Evolutionary conservation across 2,888 invertebrate genomes (phyloP).

Genomic region (Drosophila colorata): DNA sequence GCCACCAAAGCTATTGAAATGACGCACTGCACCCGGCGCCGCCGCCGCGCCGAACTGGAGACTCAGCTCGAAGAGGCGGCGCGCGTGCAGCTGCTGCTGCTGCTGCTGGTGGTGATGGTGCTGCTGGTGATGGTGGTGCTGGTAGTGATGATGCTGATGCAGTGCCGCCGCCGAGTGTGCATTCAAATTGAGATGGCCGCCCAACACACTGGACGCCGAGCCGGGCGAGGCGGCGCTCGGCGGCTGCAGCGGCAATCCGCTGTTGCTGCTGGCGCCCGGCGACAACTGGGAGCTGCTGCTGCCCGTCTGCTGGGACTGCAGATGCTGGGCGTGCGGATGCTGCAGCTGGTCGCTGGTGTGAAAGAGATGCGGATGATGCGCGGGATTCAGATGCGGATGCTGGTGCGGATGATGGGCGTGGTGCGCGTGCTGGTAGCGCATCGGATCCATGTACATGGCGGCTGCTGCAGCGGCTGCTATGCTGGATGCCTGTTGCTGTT

Average conservation of each 20-base stretch:
- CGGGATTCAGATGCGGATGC: slow-evolving; percentile 85
- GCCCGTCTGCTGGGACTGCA: slow-evolving; percentile 45
- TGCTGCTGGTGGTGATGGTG: slow-evolving; percentile 85
- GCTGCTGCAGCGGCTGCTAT: slow-evolving; percentile 85
- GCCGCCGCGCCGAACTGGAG: slow-evolving; percentile 85
- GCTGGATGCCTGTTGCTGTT: slow-evolving; percentile 83
- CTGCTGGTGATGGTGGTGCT: slow-evolving; percentile 84
- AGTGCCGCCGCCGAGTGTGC: slow-evolving; percentile 83
- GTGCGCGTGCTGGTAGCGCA: slow-evolving; percentile 85
- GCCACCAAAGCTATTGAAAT: slow-evolving; percentile 85
- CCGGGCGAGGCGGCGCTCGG: slow-evolving; percentile 81
- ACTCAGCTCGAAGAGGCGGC: slow-evolving; percentile 85
- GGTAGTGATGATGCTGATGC: slow-evolving; percentile 84
- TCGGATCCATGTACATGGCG: slow-evolving; percentile 85
- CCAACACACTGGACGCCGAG: slow-evolving; percentile 81
- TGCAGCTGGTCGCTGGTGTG: slow-evolving; percentile 84
- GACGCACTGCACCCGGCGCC: slow-evolving; percentile 84
- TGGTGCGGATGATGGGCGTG: slow-evolving; percentile 82
- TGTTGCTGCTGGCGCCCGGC: slow-evolving; percentile 81
- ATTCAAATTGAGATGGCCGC: slow-evolving; percentile 84
- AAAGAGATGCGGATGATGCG: slow-evolving; percentile 84
- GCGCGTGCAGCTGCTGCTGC: slow-evolving; percentile 85
- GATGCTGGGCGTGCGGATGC: slow-evolving; percentile 76
- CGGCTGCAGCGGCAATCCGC: slow-evolving; percentile 77
- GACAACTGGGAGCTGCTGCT: slow-evolving; percentile 75